A percentile compares a stretch with the other conserved stretches of the same genome.
Conservation (phyloP, 2,797 vertebrate genomes). For the Syndactyla subalaris region DNA sequence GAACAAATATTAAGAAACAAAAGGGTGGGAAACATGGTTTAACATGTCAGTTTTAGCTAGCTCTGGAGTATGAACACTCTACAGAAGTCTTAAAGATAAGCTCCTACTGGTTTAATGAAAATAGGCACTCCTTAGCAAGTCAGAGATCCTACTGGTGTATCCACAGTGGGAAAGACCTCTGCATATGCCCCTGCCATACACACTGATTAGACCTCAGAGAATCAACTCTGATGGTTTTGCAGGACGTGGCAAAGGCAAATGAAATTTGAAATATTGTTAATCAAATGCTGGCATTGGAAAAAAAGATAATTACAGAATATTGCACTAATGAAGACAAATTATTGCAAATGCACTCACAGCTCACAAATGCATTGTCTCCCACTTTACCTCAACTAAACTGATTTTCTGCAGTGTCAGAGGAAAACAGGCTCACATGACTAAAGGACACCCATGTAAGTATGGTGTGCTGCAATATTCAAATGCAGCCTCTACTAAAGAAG, state of each 20-base stretch:
- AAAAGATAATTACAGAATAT: not conserved
- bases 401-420: not conserved
- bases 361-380: not conserved
- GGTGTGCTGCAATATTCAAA: not conserved
- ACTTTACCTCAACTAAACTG: not conserved
- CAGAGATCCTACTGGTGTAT: not conserved
- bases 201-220: not conserved
- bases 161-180: not conserved
- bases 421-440: not conserved
- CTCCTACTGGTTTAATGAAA: not conserved
- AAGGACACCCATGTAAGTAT: not conserved
- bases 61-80: not conserved
- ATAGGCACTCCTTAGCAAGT: not conserved
- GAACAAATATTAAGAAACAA: not conserved
- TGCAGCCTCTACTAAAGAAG: not conserved
- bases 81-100: not conserved
- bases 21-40: not conserved
- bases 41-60: not conserved
- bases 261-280: not conserved
- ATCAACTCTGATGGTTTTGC: not conserved
- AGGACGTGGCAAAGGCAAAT: not conserved
- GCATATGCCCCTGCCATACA: rapidly evolving
- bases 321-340: not conserved
- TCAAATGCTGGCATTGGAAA: not conserved
- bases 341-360: not conserved